Conservation (phyloP, 1,140 invertebrate genomes). For the Drosophila pectinifera region DNA sequence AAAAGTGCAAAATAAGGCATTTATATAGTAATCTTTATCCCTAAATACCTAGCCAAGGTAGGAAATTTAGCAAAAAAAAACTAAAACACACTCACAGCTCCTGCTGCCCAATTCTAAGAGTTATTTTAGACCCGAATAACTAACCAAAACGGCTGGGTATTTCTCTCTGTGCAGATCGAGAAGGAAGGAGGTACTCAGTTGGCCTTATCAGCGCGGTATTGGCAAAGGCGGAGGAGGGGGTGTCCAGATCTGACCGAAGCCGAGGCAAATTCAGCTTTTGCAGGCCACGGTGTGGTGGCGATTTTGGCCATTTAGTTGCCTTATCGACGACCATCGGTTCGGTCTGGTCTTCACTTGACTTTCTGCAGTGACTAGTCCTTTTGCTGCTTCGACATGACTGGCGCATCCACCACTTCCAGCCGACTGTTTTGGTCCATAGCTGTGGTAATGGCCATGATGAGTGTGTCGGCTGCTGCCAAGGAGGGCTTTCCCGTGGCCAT, state of each 20-base stretch:
- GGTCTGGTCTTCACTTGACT: conserved; percentile 11
- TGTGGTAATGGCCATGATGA: conserved; percentile 5
- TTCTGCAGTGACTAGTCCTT: not conserved
- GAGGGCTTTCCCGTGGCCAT: conserved; percentile 89
- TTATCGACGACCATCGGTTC: conserved; percentile 85
- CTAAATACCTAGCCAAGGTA: too few relatives aligned
- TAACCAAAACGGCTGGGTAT: not conserved
- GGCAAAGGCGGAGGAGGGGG: not conserved
- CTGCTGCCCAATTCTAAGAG: too few relatives aligned
- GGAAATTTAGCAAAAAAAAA: too few relatives aligned
- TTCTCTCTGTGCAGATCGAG: not conserved
- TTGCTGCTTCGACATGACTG: conserved; percentile 2
- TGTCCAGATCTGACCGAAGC: conserved; percentile 18
- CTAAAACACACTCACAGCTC: too few relatives aligned
- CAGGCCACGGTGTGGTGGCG: conserved; percentile 8
- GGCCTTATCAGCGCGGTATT: conserved; percentile 8
- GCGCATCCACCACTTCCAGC: too few relatives aligned
- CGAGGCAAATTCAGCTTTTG: conserved; percentile 29
- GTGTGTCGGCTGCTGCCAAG: conserved; percentile 54
- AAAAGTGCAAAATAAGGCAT: not conserved
- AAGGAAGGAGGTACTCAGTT: not conserved
- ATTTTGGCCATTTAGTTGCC: conserved; percentile 53
- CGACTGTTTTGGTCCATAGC: not conserved
- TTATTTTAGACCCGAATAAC: too few relatives aligned
- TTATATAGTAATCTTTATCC: too few relatives aligned